These are phyloP conservation scores for Cyclophora punctaria DNA, from an alignment of 2,888 invertebrate genomes.

Conservation along the genomic window DNA sequence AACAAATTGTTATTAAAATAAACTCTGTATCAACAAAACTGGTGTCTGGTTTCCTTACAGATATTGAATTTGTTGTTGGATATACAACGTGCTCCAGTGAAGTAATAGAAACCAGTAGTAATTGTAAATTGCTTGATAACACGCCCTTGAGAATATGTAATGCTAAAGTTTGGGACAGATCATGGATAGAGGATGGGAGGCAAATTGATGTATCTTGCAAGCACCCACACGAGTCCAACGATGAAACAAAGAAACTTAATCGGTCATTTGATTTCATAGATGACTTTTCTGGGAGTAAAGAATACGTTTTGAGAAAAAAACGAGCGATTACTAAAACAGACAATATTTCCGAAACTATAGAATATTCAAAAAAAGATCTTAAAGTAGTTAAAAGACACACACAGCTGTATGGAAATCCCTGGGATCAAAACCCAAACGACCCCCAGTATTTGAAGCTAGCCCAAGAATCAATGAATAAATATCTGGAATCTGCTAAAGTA, in stretches of 20 bases:
- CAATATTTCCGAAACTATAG: constrained; percentile 8
- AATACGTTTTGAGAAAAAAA: too few species aligned
- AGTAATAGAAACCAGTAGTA: constrained; percentile 23
- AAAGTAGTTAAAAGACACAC: constrained; percentile 1
- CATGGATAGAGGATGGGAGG: constrained; percentile 71
- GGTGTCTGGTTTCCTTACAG: constrained; percentile 72
- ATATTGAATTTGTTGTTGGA: constrained; percentile 75
- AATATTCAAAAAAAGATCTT: constrained; percentile 3
- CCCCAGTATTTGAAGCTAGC: constrained; percentile 21
- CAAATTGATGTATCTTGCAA: constrained; percentile 49
- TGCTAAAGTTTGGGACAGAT: constrained; percentile 69
- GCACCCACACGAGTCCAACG: constrained; percentile 9
- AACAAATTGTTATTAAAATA: constrained; percentile 52
- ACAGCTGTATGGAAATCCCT: constrained; percentile 13
- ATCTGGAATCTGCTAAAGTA: constrained; percentile 13
- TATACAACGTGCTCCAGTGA: constrained; percentile 69
- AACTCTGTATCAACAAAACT: constrained; percentile 62
- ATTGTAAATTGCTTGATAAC: constrained; percentile 39
- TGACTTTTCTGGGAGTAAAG: too few species aligned
- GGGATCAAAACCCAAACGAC: constrained; percentile 20
- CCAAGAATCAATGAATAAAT: constrained; percentile 27
- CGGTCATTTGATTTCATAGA: too few species aligned
- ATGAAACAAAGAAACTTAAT: too few species aligned
- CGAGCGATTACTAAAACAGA: too few species aligned
- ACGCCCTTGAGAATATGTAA: constrained; percentile 41